Percentiles rank a stretch among this genome's conserved stretches.
These are phyloP conservation scores for Ptychobarbus kaznakovi DNA, from an alignment of 2,797 vertebrate species.

Conservation along the genomic window DNA sequence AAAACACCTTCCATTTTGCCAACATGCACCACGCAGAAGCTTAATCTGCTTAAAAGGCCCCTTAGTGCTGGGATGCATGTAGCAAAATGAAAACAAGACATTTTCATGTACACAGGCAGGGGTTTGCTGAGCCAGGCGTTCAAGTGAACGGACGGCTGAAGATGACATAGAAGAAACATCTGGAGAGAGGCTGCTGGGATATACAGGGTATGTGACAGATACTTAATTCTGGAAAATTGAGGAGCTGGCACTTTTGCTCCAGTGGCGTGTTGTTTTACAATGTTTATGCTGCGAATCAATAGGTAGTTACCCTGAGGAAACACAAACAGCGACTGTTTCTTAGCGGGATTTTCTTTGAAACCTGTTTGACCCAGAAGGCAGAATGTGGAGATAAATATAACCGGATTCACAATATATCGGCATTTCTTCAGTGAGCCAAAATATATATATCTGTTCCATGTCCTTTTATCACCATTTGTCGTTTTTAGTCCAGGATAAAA, in stretches of 20 bases:
- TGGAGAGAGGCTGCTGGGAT: conserved; percentile 9
- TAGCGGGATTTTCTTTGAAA: conserved; percentile 5
- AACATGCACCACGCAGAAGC: conserved; percentile 28
- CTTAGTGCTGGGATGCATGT: conserved; percentile 27
- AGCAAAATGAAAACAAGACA: conserved; percentile 44
- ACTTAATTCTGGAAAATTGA: conserved; percentile 32
- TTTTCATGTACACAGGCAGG: conserved; percentile 32
- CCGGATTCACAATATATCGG: not conserved
- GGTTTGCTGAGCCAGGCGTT: conserved; percentile 5
- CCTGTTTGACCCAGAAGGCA: not conserved
- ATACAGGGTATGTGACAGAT: not conserved
- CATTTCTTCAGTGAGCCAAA: conserved; percentile 1
- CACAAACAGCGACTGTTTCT: conserved; percentile 20
- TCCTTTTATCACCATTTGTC: conserved; percentile 25
- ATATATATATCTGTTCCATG: conserved; percentile 21
- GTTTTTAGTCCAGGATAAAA: not conserved
- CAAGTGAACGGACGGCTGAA: not conserved
- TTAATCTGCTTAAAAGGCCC: conserved; percentile 45
- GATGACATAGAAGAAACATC: conserved; percentile 22
- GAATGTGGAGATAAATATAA: not conserved
- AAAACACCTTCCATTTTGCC: conserved; percentile 39
- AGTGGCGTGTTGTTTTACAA: conserved; percentile 37
- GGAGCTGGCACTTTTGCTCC: conserved; percentile 33
- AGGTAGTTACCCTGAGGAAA: conserved; percentile 34
- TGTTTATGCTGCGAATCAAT: conserved; percentile 43